Conservation (phyloP, 2,797 vertebrate species). For the Rhodeus uyekii region DNA sequence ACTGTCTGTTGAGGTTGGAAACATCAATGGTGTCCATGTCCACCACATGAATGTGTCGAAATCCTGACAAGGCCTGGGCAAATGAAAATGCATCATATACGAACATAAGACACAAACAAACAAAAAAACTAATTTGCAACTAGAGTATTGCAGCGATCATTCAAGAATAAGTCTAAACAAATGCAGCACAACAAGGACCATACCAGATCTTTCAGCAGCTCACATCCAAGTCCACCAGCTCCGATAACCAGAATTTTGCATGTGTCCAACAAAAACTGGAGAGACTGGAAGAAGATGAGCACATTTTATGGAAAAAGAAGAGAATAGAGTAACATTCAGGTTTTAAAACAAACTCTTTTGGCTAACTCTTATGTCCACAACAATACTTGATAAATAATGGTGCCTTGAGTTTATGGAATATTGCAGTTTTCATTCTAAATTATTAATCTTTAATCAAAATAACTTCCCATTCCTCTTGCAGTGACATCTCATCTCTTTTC, state of each 20-base stretch:
- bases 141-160: neutral
- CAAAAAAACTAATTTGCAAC: neutral
- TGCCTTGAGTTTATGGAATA: no score
- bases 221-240: conserved; percentile 93
- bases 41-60: conserved; percentile 95
- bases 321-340: neutral
- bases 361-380: neutral
- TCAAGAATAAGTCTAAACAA: neutral
- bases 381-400: neutral
- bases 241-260: conserved; percentile 93
- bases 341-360: neutral
- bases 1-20: conserved; percentile 98
- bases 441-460: neutral
- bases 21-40: conserved; percentile 99
- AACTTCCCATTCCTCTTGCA: neutral
- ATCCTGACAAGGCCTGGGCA: conserved; percentile 90
- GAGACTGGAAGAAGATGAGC: conserved; percentile 71
- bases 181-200: conserved; percentile 31
- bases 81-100: neutral
- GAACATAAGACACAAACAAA: neutral
- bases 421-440: no score
- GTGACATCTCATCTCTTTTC: neutral
- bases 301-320: neutral
- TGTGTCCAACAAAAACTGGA: conserved; percentile 89
- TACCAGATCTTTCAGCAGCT: conserved; percentile 95